Conservation (phyloP, 2,113 vertebrate species). For the Phyllostomus discolor region DNA sequence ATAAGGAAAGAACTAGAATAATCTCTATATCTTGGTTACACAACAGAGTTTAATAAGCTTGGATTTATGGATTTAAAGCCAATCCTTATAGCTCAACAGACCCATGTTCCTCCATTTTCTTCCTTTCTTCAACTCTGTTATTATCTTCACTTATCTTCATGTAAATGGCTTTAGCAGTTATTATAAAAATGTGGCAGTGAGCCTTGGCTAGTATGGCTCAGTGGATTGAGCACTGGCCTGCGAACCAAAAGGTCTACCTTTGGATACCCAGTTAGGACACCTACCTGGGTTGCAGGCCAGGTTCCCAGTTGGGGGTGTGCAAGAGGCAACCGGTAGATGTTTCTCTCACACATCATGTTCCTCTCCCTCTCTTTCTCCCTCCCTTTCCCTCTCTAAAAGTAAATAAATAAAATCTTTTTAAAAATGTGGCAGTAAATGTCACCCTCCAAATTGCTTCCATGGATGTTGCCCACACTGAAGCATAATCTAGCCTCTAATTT, state of each 20-base stretch:
- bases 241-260: too few relatives aligned
- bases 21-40: not conserved
- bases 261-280: too few relatives aligned
- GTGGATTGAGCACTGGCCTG: too few relatives aligned
- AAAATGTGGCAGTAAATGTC: not conserved
- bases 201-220: too few relatives aligned
- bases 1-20: not conserved
- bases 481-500: not conserved
- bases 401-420: not conserved
- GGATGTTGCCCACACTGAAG: not conserved
- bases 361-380: too few relatives aligned
- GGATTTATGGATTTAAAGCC: not conserved
- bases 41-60: not conserved
- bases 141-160: not conserved
- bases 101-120: not conserved
- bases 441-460: not conserved
- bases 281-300: too few relatives aligned
- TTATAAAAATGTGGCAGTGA: not conserved
- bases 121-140: not conserved
- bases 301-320: too few relatives aligned
- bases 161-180: not conserved
- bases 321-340: too few relatives aligned
- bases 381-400: too few relatives aligned
- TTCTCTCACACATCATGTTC: too few relatives aligned
- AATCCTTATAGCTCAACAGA: not conserved